Evolutionary conservation across 2,113 vertebrate species (phyloP).

Genomic region (Crotalus helleri): DNA sequence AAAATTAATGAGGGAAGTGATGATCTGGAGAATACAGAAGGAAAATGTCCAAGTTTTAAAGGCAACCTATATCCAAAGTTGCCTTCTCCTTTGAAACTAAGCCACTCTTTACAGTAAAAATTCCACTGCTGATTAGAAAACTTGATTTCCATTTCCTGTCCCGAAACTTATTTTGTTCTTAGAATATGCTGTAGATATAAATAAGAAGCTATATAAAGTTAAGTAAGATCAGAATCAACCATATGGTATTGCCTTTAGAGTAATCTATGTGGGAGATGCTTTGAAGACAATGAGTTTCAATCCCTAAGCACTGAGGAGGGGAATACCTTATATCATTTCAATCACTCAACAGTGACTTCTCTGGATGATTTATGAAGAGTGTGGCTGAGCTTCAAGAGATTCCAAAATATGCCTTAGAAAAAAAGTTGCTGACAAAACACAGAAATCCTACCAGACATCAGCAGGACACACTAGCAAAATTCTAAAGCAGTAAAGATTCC

Average conservation of each 20-base stretch:
- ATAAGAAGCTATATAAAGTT: slow-evolving; percentile 11
- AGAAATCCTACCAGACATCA: background rate
- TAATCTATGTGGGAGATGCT: slow-evolving; percentile 13
- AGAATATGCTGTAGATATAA: background rate
- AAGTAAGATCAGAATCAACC: slow-evolving; percentile 1
- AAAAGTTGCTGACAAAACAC: background rate
- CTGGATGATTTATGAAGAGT: background rate
- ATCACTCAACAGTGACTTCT: slow-evolving; percentile 8
- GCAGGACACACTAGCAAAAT: background rate
- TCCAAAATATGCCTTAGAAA: background rate
- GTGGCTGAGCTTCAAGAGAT: slow-evolving; percentile 7
- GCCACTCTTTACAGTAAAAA: slow-evolving; percentile 17
- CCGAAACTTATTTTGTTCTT: slow-evolving; percentile 25
- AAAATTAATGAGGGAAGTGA: slow-evolving; percentile 19
- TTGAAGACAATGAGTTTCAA: slow-evolving; percentile 14
- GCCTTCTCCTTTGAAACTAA: slow-evolving; percentile 15
- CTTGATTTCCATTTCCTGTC: slow-evolving; percentile 27
- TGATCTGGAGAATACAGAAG: slow-evolving; percentile 19
- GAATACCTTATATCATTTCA: slow-evolving; percentile 29
- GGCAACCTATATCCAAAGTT: slow-evolving; percentile 11
- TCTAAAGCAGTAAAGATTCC: background rate
- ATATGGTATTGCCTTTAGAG: slow-evolving; percentile 27
- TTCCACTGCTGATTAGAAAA: slow-evolving; percentile 3
- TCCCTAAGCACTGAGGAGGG: background rate
- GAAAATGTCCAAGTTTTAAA: slow-evolving; percentile 29